Percentiles rank a stretch among this genome's conserved stretches.
phyloP scores from a whole-genome alignment of 2,888 invertebrate species.

The Hydropsyche betteni region DNA sequence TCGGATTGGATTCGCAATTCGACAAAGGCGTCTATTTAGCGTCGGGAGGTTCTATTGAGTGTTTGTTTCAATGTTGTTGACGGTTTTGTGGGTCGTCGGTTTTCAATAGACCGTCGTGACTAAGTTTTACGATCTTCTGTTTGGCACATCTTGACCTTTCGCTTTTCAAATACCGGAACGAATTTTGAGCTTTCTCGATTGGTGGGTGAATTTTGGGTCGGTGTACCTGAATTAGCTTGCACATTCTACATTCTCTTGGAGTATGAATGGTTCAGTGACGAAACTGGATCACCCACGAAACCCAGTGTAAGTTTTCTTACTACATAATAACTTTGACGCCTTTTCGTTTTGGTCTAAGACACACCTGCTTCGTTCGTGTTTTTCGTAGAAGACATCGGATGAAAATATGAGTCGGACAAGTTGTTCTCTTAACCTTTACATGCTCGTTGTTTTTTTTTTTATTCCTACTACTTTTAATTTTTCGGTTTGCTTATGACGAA shows the following conservation, averaged over 20 bases:
- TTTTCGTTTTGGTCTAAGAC: slow-evolving; percentile 18
- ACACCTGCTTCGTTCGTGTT: slow-evolving; percentile 18
- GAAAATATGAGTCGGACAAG: too few relatives aligned
- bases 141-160: too few relatives aligned
- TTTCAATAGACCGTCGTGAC: too few relatives aligned
- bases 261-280: not conserved
- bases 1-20: too few relatives aligned
- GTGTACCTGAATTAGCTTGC: not conserved
- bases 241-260: not conserved
- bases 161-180: too few relatives aligned
- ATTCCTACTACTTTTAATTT: slow-evolving; percentile 11
- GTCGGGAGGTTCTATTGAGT: too few relatives aligned
- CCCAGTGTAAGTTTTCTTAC: slow-evolving; percentile 1
- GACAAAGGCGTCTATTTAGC: too few relatives aligned
- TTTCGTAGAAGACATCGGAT: not conserved
- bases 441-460: not conserved
- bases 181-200: too few relatives aligned
- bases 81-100: too few relatives aligned
- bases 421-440: not conserved
- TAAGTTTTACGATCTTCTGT: too few relatives aligned
- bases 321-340: slow-evolving; percentile 35
- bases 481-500: slow-evolving; percentile 4
- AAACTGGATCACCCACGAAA: slow-evolving; percentile 36
- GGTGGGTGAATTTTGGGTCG: too few relatives aligned
- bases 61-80: too few relatives aligned